phyloP scores from a whole-genome alignment of 2,797 vertebrate genomes.

The Melanotaenia pygmaea region DNA sequence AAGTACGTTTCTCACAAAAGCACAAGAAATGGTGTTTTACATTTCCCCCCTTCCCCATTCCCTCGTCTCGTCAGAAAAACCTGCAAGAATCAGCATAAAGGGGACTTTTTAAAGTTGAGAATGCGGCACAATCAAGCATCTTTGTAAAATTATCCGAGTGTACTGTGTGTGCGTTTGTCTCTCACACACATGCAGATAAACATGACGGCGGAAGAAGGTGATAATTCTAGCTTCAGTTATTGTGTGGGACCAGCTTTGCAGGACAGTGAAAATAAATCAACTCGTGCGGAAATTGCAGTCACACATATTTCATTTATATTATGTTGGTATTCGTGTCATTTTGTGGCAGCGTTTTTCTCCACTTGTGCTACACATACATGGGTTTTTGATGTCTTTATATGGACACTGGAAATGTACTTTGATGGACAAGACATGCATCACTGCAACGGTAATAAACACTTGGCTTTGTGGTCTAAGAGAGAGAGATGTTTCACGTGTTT shows the following conservation, averaged over 20 bases:
- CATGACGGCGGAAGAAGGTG: slow-evolving; percentile 17
- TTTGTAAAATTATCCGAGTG: slow-evolving; percentile 45
- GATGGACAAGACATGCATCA: slow-evolving; percentile 11
- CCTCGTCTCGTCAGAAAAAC: slow-evolving; percentile 45
- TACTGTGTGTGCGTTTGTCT: slow-evolving; percentile 11
- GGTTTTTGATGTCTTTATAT: slow-evolving; percentile 14
- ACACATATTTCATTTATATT: neutral
- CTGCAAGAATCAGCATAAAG: slow-evolving; percentile 56
- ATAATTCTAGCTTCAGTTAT: slow-evolving; percentile 20
- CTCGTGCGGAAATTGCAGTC: neutral
- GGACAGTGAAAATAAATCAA: slow-evolving; percentile 27
- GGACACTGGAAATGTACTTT: slow-evolving; percentile 24
- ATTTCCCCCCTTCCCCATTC: neutral
- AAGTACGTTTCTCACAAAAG: slow-evolving; percentile 35
- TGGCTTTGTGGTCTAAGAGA: too few relatives aligned
- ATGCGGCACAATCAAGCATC: slow-evolving; percentile 66
- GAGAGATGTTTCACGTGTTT: too few relatives aligned
- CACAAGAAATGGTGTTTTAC: slow-evolving; percentile 4
- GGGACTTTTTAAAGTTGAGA: slow-evolving; percentile 28
- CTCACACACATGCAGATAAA: slow-evolving; percentile 25
- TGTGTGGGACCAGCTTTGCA: slow-evolving; percentile 1
- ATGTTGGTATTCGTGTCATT: neutral
- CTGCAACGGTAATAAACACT: slow-evolving; percentile 20
- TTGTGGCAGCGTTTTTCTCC: slow-evolving; percentile 9
- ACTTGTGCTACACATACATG: neutral